A percentile compares a stretch with the other conserved stretches of the same genome.
Evolutionary conservation across 2,888 invertebrate species (phyloP).

Genomic region (Dasypolia templi): DNA sequence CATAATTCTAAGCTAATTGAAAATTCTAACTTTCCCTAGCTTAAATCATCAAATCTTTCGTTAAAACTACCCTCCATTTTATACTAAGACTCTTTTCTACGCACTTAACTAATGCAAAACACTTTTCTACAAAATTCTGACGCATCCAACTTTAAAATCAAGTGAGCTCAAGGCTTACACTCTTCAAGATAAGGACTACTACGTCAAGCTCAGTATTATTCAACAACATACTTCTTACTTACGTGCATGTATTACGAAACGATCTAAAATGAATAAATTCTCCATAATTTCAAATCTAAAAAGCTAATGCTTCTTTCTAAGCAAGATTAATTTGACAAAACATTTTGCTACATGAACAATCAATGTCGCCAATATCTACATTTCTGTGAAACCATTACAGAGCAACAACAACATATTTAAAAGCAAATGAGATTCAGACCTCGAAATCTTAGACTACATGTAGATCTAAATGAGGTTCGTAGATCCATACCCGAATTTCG

Average conservation of each 20-base stretch:
- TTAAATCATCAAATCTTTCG: not conserved
- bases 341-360: not conserved
- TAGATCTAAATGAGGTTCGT: constrained; percentile 43
- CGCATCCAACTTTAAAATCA: constrained; percentile 24
- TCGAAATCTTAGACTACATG: constrained; percentile 27
- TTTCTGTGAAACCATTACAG: not conserved
- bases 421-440: constrained; percentile 41
- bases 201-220: not conserved
- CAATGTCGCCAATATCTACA: not conserved
- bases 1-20: constrained; percentile 24
- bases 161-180: constrained; percentile 35
- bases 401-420: constrained; percentile 5
- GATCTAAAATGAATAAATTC: constrained; percentile 1
- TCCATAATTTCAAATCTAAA: not conserved
- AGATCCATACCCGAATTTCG: constrained; percentile 17
- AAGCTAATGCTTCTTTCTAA: not conserved
- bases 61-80: not conserved
- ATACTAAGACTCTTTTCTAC: constrained; percentile 17
- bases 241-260: not conserved
- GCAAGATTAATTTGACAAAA: not conserved
- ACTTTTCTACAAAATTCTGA: constrained; percentile 1
- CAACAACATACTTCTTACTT: not conserved
- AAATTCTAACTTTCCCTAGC: constrained; percentile 14
- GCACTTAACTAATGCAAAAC: not conserved
- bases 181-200: constrained; percentile 20